Base-by-base conservation (phyloP, 2,888 invertebrate genomes). In the Trichopoda pennipes region DNA sequence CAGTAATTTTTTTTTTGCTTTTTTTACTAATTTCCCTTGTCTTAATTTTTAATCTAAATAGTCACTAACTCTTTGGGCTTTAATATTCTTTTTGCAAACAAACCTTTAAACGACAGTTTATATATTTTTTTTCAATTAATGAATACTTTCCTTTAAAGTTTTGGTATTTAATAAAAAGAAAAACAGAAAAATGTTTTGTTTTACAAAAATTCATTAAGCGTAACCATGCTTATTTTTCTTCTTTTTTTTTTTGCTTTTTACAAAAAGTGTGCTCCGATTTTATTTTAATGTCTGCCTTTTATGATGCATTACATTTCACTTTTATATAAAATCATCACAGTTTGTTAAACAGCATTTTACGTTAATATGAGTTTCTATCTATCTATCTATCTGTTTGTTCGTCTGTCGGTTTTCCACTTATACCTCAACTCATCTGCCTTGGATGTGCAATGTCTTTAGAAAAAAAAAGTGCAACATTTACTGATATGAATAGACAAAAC, bases 251-350 rank as follows among this genome's bases (percentile, higher is more conserved):
- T 60, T 69, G 35, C 10, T 51, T 60, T 61, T 47, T 16, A 69
- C 38, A 44, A 69, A 73, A 79, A 73, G 68, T 77, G 76, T 73
- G 79, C 79, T 66, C 53, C 44, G 78, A 66, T 79, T 78, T 72
- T 66, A 72, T 72, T 66, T 66, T 55, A 69, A 73, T 74, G 79
- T 61, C 73, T 74, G 73, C 55, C 55, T 74, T 74, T 79, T 79
- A 79, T 74, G 68, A 79, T 68, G 73, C 73, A 79, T 79, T 79
- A 38, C 73, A 68, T 73, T 74, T 79, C 79, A 74, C 68, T 79
- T 79, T 73, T 68, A 61, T 74, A 74, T 51, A 47, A 79, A 79
- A 73, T 55, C 73, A 74, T 74, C 73, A 79, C 60, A 74, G 79
- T 68, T 73, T 74, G 73, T 79, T 74, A 55, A 73, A 68, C 73